A percentile compares a stretch with the other conserved stretches of the same genome.
Conservation (phyloP, 2,797 vertebrate species). For the Enteromius thamalakanensis region DNA sequence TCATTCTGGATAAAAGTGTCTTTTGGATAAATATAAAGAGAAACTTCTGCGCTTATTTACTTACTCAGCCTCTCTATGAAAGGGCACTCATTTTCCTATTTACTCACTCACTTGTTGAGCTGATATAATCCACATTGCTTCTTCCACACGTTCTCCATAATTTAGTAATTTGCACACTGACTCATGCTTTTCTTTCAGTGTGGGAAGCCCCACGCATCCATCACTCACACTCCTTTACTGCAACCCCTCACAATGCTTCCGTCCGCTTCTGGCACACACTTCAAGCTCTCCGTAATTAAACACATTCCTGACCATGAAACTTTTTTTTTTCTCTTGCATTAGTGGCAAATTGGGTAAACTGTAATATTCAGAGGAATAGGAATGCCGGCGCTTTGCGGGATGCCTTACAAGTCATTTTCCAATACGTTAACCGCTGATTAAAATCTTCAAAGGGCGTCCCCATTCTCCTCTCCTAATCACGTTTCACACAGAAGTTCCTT, state of each 20-base stretch:
- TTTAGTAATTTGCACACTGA: conserved; percentile 19
- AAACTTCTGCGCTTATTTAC: conserved; percentile 2
- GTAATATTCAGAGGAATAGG: conserved; percentile 29
- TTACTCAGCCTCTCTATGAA: not conserved
- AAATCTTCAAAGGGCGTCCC: conserved; percentile 54
- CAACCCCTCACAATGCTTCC: conserved; percentile 21
- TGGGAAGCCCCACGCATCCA: conserved; percentile 50
- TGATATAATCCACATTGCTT: conserved; percentile 37
- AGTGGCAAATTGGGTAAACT: conserved; percentile 40
- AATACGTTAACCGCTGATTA: conserved; percentile 49
- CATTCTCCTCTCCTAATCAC: conserved; percentile 20
- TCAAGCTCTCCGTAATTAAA: conserved; percentile 38
- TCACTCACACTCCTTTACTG: conserved; percentile 31
- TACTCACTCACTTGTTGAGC: conserved; percentile 16
- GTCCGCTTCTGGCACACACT: conserved; percentile 6
- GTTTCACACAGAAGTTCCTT: conserved; percentile 3
- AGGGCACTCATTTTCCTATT: not conserved
- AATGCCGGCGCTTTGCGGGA: conserved; percentile 37
- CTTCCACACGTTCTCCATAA: conserved; percentile 30
- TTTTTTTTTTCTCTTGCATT: conserved; percentile 12
- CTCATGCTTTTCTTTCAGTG: conserved; percentile 39
- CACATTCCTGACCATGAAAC: conserved; percentile 26
- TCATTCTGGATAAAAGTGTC: not conserved
- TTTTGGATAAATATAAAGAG: not conserved
- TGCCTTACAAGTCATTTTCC: conserved; percentile 44